phyloP scores from a whole-genome alignment of 1,140 invertebrate genomes.

The Ruditapes philippinarum region DNA sequence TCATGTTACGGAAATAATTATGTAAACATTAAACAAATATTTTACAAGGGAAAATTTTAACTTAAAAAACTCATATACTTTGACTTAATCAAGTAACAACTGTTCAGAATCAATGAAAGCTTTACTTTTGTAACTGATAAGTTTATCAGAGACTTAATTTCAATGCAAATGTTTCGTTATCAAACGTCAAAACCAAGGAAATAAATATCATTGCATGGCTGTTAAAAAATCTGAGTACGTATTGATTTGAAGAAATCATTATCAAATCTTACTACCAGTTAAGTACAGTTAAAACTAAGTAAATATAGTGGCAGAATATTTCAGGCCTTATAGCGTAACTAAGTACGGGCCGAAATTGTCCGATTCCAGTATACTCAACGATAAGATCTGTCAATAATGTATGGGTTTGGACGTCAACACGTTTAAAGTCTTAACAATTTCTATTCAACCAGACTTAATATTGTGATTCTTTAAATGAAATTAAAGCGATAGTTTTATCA shows the following conservation, averaged over 20 bases:
- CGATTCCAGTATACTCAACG: background rate
- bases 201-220: slow-evolving; percentile 27
- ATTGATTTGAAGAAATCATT: background rate
- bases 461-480: slow-evolving; percentile 1
- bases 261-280: background rate
- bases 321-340: background rate
- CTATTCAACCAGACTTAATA: background rate
- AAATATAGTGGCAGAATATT: background rate
- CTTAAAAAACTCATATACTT: too few species aligned
- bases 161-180: background rate
- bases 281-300: background rate
- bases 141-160: slow-evolving; percentile 3
- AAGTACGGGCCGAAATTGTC: background rate
- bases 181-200: background rate
- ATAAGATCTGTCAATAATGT: slow-evolving; percentile 1
- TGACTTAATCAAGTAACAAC: too few species aligned
- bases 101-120: background rate
- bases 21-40: too few species aligned
- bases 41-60: too few species aligned
- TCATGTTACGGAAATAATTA: too few species aligned
- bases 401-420: background rate
- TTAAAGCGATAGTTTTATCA: slow-evolving; percentile 2
- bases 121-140: background rate
- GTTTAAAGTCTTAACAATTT: background rate
- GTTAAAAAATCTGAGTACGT: background rate